phyloP scores from a whole-genome alignment of 2,888 invertebrate species.

The Sphecodes monilicornis region DNA sequence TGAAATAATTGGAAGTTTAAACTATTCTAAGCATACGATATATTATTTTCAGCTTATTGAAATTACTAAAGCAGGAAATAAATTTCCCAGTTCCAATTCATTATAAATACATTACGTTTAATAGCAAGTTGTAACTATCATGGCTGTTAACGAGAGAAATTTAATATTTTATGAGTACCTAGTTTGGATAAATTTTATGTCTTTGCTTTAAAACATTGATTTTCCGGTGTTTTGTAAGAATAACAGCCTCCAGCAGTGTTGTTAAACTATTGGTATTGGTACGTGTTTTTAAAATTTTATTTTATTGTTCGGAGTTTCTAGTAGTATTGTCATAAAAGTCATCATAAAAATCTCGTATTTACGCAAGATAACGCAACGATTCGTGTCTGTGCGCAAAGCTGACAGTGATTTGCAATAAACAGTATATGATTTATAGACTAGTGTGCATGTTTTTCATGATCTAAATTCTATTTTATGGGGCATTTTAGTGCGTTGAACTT shows the following conservation, averaged over 20 bases:
- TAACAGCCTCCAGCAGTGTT: neutral
- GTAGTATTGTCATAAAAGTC: neutral
- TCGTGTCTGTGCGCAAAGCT: neutral
- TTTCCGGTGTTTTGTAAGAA: neutral
- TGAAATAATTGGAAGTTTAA: no score
- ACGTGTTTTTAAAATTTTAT: no score
- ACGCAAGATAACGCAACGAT: neutral
- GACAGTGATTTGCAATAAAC: neutral
- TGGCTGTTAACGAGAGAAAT: no score
- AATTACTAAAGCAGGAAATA: no score
- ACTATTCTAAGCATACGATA: neutral
- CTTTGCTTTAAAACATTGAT: neutral
- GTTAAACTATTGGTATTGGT: no score
- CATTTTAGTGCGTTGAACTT: neutral
- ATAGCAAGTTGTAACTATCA: neutral
- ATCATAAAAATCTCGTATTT: neutral
- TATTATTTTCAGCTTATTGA: neutral
- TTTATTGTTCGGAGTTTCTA: neutral
- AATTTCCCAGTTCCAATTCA: no score
- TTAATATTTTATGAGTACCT: no score
- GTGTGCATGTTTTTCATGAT: neutral
- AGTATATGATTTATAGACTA: neutral
- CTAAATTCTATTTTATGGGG: neutral
- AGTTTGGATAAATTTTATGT: no score
- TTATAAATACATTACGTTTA: no score